Evolutionary conservation across 2,888 invertebrate species (phyloP).

Genomic region (Tethea ocularis): DNA sequence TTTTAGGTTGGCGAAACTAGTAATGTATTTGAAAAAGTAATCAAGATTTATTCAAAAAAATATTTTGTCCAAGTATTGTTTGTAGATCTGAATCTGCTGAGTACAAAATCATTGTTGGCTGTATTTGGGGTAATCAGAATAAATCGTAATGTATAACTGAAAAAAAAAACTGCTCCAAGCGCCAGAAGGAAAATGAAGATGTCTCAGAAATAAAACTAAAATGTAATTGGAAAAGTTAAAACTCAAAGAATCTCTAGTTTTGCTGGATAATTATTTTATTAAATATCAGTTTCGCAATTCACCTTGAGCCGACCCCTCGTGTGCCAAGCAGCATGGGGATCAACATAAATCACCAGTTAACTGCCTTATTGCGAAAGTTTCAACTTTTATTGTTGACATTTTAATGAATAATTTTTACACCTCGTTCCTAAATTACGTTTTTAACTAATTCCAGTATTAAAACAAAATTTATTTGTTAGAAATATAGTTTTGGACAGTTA

Average conservation of each 20-base stretch:
- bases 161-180: no score
- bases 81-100: no score
- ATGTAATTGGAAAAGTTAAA: neutral
- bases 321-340: conserved; percentile 30
- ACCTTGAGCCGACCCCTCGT: conserved; percentile 3
- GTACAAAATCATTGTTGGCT: no score
- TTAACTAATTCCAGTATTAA: neutral
- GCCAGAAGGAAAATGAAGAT: no score
- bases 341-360: neutral
- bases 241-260: neutral
- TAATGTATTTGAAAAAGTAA: neutral
- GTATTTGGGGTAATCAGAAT: no score
- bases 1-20: neutral
- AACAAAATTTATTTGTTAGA: no score
- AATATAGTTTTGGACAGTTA: no score
- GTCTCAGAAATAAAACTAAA: no score
- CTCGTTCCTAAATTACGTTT: neutral
- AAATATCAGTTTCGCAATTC: conserved; percentile 22
- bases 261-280: neutral
- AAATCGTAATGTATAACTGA: no score
- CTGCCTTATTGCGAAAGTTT: conserved; percentile 1
- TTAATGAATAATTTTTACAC: no score
- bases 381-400: neutral
- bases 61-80: no score
- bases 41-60: no score